Evolutionary conservation across 2,797 vertebrate genomes (phyloP).

Genomic region (Buphagus erythrorhynchus): DNA sequence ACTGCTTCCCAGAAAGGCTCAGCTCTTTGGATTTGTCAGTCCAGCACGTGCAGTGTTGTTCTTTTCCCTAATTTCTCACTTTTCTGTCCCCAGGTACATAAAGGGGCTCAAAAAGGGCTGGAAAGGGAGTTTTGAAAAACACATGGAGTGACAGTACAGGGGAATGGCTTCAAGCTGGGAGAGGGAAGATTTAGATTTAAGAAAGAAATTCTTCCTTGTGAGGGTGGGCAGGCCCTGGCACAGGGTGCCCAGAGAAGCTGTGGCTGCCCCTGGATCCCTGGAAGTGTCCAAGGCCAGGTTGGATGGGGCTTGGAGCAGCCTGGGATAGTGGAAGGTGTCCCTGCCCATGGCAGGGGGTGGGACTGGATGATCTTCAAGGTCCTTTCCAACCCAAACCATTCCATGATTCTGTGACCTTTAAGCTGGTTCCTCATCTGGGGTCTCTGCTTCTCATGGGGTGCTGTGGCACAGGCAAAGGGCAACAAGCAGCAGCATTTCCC

Average conservation of each 20-base stretch:
- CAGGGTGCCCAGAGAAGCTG: not conserved
- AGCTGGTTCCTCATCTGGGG: not conserved
- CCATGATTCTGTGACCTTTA: not conserved
- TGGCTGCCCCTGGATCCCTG: not conserved
- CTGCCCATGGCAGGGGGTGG: not conserved
- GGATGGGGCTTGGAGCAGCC: fast-evolving
- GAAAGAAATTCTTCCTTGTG: not conserved
- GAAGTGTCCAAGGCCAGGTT: not conserved
- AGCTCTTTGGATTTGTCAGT: not conserved
- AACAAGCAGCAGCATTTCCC: not conserved
- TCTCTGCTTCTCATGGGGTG: not conserved
- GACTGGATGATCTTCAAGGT: fast-evolving
- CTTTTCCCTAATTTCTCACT: not conserved
- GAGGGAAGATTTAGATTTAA: not conserved
- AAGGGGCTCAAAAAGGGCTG: not conserved
- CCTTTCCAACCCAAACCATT: not conserved
- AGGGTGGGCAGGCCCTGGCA: fast-evolving
- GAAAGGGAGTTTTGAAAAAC: not conserved
- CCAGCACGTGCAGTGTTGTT: not conserved
- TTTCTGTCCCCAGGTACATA: not conserved
- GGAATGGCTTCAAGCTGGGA: not conserved
- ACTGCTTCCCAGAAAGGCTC: not conserved
- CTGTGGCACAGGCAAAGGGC: not conserved
- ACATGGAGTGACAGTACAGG: not conserved
- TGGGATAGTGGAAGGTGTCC: fast-evolving